Percentiles rank a stretch among this genome's conserved stretches.
Conservation (phyloP, 2,797 vertebrate species). For the Sitta carolinensis region DNA sequence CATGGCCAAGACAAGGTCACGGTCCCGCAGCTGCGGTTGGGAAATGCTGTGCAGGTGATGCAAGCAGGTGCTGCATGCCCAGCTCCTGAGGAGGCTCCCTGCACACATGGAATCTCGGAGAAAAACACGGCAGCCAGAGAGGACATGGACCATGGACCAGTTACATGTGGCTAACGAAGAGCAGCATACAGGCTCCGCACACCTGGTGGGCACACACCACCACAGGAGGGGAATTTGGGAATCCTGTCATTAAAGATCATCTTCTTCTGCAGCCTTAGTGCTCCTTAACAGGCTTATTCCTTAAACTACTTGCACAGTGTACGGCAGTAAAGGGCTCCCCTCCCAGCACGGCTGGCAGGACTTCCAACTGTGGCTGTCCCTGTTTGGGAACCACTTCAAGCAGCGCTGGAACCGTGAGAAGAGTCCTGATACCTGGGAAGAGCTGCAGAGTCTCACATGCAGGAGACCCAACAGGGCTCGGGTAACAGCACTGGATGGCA, state of each 20-base stretch:
- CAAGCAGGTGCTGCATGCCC: background rate
- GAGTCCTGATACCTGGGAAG: background rate
- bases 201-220: fast-evolving
- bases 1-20: background rate
- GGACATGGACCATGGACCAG: fast-evolving
- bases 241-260: background rate
- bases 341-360: fast-evolving
- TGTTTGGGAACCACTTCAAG: fast-evolving
- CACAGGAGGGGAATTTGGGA: fast-evolving
- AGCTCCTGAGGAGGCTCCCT: background rate
- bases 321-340: fast-evolving
- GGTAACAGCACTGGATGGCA: fast-evolving
- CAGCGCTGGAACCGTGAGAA: fast-evolving
- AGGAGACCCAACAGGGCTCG: background rate
- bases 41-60: background rate
- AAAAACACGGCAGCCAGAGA: background rate
- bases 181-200: background rate
- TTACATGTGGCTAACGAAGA: fast-evolving
- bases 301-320: fast-evolving
- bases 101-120: background rate
- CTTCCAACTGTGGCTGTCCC: fast-evolving
- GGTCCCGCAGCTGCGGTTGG: background rate
- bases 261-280: background rate
- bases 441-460: fast-evolving
- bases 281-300: background rate